A percentile compares a stretch with the other conserved stretches of the same genome.
phyloP scores from a whole-genome alignment of 30 jellyfish, hydroid and myxozoan genomes.

The Pelagia noctiluca region DNA sequence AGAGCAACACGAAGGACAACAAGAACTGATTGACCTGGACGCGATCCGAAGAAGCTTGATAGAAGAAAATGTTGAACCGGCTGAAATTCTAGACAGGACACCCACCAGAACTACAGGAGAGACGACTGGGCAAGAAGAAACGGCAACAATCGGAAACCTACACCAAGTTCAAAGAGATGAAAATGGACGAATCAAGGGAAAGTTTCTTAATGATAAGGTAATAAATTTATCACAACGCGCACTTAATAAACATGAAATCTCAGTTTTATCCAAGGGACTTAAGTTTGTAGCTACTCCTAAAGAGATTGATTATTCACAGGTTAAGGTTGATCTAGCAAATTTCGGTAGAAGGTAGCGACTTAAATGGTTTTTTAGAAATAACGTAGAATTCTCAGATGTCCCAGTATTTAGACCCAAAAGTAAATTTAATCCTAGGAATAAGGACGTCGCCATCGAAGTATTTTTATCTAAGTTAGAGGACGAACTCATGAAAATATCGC shows the following conservation, averaged over 20 bases:
- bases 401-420: conserved; percentile 1
- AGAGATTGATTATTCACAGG: background rate
- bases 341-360: too few species aligned
- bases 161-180: background rate
- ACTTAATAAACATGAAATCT: background rate
- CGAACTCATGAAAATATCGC: background rate
- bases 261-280: conserved; percentile 3
- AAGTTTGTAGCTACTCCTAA: background rate
- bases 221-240: background rate
- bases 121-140: conserved; percentile 14
- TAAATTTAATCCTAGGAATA: conserved; percentile 1
- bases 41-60: too few species aligned
- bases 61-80: too few species aligned
- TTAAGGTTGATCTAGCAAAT: too few species aligned
- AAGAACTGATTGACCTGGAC: too few species aligned
- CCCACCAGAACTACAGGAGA: too few species aligned
- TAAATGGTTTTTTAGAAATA: too few species aligned
- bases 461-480: background rate
- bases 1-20: too few species aligned
- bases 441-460: background rate
- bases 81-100: too few species aligned
- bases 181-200: background rate
- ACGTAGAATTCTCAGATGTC: background rate
- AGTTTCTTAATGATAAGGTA: background rate
- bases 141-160: background rate